Evolutionary conservation across 1,140 invertebrate species (phyloP).

Genomic region (Augochlora pura): DNA sequence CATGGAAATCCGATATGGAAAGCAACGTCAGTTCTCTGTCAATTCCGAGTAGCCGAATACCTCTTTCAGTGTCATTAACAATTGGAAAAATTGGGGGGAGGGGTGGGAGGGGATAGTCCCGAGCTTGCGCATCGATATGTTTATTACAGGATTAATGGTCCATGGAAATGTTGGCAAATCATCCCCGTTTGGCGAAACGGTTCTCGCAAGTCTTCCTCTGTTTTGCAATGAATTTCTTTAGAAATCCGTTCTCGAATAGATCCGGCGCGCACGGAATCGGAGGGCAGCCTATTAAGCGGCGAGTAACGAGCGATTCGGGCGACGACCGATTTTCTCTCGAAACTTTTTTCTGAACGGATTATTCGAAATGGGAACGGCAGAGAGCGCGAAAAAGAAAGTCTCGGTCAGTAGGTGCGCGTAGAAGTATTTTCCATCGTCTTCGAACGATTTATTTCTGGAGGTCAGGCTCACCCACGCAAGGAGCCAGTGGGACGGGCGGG

Average conservation of each 20-base stretch:
- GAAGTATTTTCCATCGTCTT: conserved; percentile 48
- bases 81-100: too few species aligned
- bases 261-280: too few species aligned
- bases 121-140: too few species aligned
- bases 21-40: too few species aligned
- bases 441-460: conserved; percentile 42
- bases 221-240: background rate
- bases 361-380: background rate
- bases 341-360: background rate
- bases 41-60: too few species aligned
- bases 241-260: background rate
- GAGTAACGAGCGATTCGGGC: background rate
- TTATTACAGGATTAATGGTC: too few species aligned
- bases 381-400: conserved; percentile 44
- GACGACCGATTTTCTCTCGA: background rate
- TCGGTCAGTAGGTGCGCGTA: conserved; percentile 61
- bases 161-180: too few species aligned
- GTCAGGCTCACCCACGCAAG: conserved; percentile 51
- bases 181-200: too few species aligned
- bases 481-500: conserved; percentile 58
- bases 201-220: too few species aligned
- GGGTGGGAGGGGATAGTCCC: too few species aligned
- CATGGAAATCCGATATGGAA: too few species aligned
- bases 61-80: too few species aligned
- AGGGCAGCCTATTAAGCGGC: background rate